A percentile compares a stretch with the other conserved stretches of the same genome.
Conservation (phyloP, 2,888 invertebrate genomes). For the Adela reaumurella region DNA sequence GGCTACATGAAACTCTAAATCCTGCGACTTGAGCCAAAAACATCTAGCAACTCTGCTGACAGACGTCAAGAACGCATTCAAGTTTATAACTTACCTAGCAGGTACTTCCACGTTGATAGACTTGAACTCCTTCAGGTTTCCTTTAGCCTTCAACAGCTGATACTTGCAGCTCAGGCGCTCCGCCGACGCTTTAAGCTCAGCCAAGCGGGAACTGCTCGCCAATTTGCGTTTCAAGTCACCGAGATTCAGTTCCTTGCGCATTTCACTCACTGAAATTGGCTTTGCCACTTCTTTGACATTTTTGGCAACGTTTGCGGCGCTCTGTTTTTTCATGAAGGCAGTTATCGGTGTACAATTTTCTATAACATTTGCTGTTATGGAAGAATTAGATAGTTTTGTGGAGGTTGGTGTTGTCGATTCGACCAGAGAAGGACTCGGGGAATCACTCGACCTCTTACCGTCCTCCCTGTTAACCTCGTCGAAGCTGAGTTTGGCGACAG, state of each 20-base stretch:
- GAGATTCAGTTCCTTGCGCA: slow-evolving; percentile 61
- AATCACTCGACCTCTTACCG: neutral
- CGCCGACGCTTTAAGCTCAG: slow-evolving; percentile 66
- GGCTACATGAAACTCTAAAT: no score
- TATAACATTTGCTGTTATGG: slow-evolving; percentile 19
- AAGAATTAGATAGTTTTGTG: slow-evolving; percentile 15
- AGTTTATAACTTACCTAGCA: slow-evolving; percentile 55
- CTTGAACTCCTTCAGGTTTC: slow-evolving; percentile 65
- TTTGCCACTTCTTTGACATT: slow-evolving; percentile 16
- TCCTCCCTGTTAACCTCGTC: slow-evolving; percentile 4
- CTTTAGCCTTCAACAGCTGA: slow-evolving; percentile 39
- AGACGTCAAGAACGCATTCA: no score
- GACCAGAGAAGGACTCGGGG: neutral
- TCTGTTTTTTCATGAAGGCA: slow-evolving; percentile 32
- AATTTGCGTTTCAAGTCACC: slow-evolving; percentile 68
- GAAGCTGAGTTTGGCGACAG: slow-evolving; percentile 11
- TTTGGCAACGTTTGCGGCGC: slow-evolving; percentile 25
- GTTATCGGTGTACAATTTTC: slow-evolving; percentile 3
- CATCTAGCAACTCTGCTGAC: no score
- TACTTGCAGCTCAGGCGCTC: slow-evolving; percentile 62
- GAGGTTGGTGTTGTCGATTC: neutral
- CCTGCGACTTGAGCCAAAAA: no score
- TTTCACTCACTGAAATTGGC: slow-evolving; percentile 38
- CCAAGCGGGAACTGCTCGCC: slow-evolving; percentile 63
- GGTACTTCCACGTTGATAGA: slow-evolving; percentile 74